Evolutionary conservation across 2,113 vertebrate genomes (phyloP), one percentile per base, ranked within the genome.

Genomic region (Stigmatopora argus): DNA sequence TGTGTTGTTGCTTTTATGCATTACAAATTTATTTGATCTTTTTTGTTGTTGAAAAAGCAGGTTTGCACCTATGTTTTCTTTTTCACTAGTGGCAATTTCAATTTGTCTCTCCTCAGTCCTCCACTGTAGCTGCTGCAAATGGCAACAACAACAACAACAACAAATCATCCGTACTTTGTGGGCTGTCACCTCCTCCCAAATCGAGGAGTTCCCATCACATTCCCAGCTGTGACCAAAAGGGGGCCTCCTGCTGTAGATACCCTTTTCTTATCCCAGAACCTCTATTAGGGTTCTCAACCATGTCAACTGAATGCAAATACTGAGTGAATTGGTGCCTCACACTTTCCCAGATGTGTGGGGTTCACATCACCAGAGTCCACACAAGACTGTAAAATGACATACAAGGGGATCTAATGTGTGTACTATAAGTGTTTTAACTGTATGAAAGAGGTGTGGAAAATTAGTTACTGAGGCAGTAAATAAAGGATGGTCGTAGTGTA

Each of bases 401-500:
- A 72, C 64, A 78, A 81, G 74, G 78, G 81, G 78, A 34, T 79
- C 80, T 68, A 63, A 73, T 74, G 71, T 78, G 77, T 82, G 86
- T 86, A 87, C 75, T 84, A 82, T 84, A 82, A 69, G 78, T 79
- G 77, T 85, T 83, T 86, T 87, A 84, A 80, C 72, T 84, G 77
- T 26, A 62, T 56, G 52, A 35, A 48, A 56, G 59, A 61, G 35
- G 67, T 62, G 65, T 73, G 72, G 45, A 59, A 46, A 79, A 79
- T 80, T 90, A 88, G 86, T 89, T 88, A 89, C 85, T 87, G 84
- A 89, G 84, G 73, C 86, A 78, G 83, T 81, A 69, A 76, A 85
- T 83, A 79, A 83, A 88, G 75, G 80, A 82, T 89, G 88, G 81
- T 75, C 89, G 83, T 89, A 82, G 78, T 91, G 89, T 91, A 91